Evolutionary conservation across 1,140 invertebrate genomes (phyloP).

Genomic region (Drosophila lacertosa): DNA sequence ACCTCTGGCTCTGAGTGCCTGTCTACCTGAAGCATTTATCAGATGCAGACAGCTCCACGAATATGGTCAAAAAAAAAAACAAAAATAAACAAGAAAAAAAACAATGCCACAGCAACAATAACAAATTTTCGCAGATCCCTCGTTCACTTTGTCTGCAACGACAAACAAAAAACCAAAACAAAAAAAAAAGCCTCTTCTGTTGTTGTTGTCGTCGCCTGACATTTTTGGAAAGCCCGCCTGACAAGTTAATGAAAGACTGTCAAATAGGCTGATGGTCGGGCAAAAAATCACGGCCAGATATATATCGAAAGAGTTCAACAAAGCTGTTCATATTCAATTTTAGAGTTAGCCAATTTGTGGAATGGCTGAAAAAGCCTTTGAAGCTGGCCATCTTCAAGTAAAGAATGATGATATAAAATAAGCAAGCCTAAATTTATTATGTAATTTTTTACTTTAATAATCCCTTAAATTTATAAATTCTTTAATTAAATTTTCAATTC

Average conservation of each 20-base stretch:
- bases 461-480: too few species aligned
- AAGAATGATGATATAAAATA: too few species aligned
- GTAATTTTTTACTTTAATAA: too few species aligned
- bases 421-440: too few species aligned
- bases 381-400: too few species aligned
- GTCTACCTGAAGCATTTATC: conserved; percentile 63
- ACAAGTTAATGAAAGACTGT: conserved; percentile 78
- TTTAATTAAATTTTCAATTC: too few species aligned
- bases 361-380: too few species aligned
- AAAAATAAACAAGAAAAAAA: too few species aligned
- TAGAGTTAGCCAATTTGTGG: not conserved
- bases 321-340: conserved; percentile 22
- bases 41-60: conserved; percentile 63
- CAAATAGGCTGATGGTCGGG: conserved; percentile 29
- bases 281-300: conserved; percentile 8
- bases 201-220: conserved; percentile 54
- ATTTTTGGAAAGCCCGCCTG: conserved; percentile 59
- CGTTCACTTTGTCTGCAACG: conserved; percentile 27
- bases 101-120: conserved; percentile 9
- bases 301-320: conserved; percentile 7
- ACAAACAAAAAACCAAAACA: conserved; percentile 17
- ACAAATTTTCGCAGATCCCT: conserved; percentile 12
- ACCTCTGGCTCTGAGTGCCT: conserved; percentile 25
- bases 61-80: conserved; percentile 15
- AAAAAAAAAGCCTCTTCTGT: conserved; percentile 10